Conservation (phyloP, 2,888 invertebrate species). For the Monoplex corrugatus region DNA sequence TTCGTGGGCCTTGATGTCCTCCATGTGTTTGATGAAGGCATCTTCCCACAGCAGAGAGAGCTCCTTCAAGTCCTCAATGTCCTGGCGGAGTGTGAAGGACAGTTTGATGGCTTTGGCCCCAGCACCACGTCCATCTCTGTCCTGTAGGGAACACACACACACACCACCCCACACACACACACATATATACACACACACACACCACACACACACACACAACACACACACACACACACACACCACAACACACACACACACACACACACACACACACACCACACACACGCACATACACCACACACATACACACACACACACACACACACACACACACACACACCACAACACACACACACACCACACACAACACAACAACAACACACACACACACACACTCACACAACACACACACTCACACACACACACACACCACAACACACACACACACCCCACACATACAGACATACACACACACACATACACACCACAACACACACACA, state of each 20-base stretch:
- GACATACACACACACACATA: too few species aligned
- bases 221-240: too few species aligned
- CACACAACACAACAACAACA: too few species aligned
- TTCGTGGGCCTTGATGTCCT: background rate
- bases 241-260: too few species aligned
- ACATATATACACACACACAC: background rate
- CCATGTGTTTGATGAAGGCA: slow-evolving; percentile 44
- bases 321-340: too few species aligned
- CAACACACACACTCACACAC: too few species aligned
- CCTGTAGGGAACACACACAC: background rate
- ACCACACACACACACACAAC: too few species aligned
- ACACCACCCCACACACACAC: background rate
- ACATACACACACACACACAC: background rate
- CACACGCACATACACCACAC: background rate
- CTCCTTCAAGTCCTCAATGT: slow-evolving; percentile 41
- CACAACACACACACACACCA: too few species aligned
- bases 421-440: too few species aligned
- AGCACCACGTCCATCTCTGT: slow-evolving; percentile 37
- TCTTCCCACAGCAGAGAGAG: slow-evolving; percentile 50
- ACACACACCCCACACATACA: too few species aligned
- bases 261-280: background rate
- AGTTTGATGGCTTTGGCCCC: slow-evolving; percentile 48
- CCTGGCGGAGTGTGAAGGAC: slow-evolving; percentile 51
- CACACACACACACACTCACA: too few species aligned
- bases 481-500: too few species aligned